phyloP scores from a whole-genome alignment of 2,113 vertebrate species.

The Gymnobelideus leadbeateri region DNA sequence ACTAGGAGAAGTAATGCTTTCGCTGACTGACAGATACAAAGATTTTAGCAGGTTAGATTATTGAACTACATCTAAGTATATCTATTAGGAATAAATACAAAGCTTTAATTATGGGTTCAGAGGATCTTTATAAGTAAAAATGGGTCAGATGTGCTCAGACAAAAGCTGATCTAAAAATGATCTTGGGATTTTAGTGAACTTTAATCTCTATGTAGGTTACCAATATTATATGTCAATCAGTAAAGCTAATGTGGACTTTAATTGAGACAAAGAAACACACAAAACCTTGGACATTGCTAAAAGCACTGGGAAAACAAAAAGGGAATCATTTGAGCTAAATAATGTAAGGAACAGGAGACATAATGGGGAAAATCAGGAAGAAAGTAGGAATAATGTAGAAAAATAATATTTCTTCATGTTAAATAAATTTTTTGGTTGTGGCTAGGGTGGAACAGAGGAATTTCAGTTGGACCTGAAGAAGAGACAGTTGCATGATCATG shows the following conservation, averaged over 20 bases:
- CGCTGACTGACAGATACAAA: neutral
- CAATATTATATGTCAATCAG: neutral
- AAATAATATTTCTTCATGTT: neutral
- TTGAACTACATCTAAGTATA: neutral
- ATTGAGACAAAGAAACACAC: neutral
- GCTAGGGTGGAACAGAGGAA: neutral
- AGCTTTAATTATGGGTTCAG: neutral
- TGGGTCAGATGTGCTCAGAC: neutral
- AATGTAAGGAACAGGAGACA: neutral
- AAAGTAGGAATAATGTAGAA: neutral
- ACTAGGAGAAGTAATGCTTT: neutral
- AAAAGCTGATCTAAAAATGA: neutral
- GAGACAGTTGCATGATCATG: neutral
- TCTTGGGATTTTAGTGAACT: neutral
- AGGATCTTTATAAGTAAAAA: neutral
- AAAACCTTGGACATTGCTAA: neutral
- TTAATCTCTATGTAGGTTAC: neutral
- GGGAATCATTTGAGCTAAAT: neutral
- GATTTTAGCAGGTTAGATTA: neutral
- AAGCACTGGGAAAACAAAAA: neutral
- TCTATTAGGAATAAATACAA: neutral
- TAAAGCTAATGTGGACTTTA: neutral
- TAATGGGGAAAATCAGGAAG: neutral
- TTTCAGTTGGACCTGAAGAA: neutral
- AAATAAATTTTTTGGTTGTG: neutral